These are phyloP conservation scores for Austrofundulus limnaeus DNA, from an alignment of 2,113 vertebrate species.

Conservation along the genomic window DNA sequence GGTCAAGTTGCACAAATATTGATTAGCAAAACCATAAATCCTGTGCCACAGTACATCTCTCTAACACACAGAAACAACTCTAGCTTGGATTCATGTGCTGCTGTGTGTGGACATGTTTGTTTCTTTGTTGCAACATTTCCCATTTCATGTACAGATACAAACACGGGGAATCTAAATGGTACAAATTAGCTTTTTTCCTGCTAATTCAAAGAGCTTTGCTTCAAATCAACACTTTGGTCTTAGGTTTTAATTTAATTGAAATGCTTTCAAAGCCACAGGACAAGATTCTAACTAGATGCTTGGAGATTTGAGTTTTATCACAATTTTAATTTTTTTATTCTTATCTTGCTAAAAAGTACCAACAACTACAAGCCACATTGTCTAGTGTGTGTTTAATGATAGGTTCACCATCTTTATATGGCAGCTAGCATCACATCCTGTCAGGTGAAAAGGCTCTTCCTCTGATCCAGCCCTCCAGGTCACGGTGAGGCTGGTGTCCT, in stretches of 20 bases:
- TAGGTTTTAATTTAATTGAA: background rate
- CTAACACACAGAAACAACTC: constrained; percentile 9
- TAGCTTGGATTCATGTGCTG: background rate
- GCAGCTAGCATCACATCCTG: too few relatives aligned
- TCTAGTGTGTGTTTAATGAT: background rate
- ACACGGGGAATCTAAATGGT: constrained; percentile 35
- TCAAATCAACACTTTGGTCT: constrained; percentile 5
- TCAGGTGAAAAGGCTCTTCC: too few relatives aligned
- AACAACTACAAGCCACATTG: background rate
- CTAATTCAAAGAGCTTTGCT: constrained; percentile 24
- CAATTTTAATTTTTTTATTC: background rate
- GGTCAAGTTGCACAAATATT: constrained; percentile 57
- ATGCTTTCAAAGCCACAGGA: background rate
- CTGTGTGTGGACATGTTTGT: constrained; percentile 21
- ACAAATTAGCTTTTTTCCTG: constrained; percentile 42
- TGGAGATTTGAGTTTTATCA: too few relatives aligned
- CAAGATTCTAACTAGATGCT: background rate
- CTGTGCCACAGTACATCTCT: constrained; percentile 41
- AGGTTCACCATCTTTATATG: background rate
- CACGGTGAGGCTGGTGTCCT: too few relatives aligned
- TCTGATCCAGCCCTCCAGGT: too few relatives aligned
- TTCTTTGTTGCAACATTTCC: constrained; percentile 42
- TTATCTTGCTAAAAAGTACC: background rate
- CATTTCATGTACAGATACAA: constrained; percentile 42
- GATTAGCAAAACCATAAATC: constrained; percentile 67